Percentiles rank a stretch among this genome's conserved stretches.
Conservation (phyloP, 2,113 vertebrate genomes). For the Lampris megalopsis region DNA sequence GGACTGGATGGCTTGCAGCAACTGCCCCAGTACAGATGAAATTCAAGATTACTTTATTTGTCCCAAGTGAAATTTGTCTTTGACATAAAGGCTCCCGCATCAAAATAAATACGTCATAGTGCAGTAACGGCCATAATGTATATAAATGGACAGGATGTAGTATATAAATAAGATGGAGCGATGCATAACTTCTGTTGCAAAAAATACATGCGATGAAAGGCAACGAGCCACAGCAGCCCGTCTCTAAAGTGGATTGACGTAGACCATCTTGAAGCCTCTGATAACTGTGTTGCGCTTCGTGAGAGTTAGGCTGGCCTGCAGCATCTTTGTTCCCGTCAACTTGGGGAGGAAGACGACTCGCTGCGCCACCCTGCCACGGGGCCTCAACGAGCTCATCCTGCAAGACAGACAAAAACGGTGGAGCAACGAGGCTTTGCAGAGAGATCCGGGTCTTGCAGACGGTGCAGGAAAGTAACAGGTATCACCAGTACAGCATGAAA, state of each 20-base stretch:
- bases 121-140: too few species aligned
- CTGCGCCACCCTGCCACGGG: slow-evolving; percentile 56
- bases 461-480: not conserved
- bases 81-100: too few species aligned
- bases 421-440: not conserved
- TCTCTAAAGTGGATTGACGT: slow-evolving; percentile 41
- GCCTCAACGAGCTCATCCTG: slow-evolving; percentile 57
- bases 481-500: too few species aligned
- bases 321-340: slow-evolving; percentile 68
- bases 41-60: too few species aligned
- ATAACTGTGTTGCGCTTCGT: slow-evolving; percentile 36
- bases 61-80: too few species aligned
- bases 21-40: too few species aligned
- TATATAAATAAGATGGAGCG: too few species aligned
- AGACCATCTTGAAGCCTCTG: slow-evolving; percentile 72
- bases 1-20: too few species aligned
- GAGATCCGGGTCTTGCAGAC: not conserved
- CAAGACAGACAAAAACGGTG: not conserved
- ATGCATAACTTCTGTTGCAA: too few species aligned
- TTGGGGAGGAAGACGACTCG: slow-evolving; percentile 52
- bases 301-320: slow-evolving; percentile 68
- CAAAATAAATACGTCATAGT: too few species aligned
- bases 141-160: too few species aligned
- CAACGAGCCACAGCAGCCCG: not conserved
- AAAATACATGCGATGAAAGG: not conserved